These are phyloP conservation scores for Nomada lathburiana DNA, from an alignment of 2,888 invertebrate genomes.

Conservation along the genomic window DNA sequence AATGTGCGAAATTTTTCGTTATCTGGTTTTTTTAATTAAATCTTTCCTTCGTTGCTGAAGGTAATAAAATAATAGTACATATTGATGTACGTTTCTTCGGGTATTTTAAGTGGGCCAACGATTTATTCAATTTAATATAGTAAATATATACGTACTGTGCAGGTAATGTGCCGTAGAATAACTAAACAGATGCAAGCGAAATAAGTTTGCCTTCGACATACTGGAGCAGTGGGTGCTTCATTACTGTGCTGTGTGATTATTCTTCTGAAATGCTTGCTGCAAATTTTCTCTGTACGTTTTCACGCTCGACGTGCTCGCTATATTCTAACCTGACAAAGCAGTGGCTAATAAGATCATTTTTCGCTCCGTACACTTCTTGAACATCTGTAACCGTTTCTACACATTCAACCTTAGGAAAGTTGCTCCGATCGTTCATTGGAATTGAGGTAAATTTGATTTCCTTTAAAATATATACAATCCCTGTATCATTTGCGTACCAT, in stretches of 20 bases:
- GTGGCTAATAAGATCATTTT: background rate
- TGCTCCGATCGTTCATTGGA: too few relatives aligned
- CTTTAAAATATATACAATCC: too few relatives aligned
- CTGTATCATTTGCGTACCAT: too few relatives aligned
- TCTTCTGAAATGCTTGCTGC: background rate
- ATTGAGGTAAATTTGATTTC: too few relatives aligned
- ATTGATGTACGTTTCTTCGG: too few relatives aligned
- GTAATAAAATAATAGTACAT: too few relatives aligned
- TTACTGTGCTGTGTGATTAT: background rate
- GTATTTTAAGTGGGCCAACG: too few relatives aligned
- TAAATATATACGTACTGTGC: too few relatives aligned
- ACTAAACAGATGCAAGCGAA: background rate
- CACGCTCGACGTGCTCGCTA: too few relatives aligned
- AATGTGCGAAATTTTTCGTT: background rate
- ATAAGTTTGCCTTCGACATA: background rate
- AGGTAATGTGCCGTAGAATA: background rate
- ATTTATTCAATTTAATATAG: too few relatives aligned
- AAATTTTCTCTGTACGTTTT: background rate
- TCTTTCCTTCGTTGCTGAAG: background rate
- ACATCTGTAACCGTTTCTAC: background rate
- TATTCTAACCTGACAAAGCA: background rate
- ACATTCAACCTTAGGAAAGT: background rate
- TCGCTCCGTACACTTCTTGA: background rate
- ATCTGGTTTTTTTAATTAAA: background rate
- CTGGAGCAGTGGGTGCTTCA: background rate